Conservation (phyloP, 2,113 vertebrate genomes). For the Salvelinus namaycush region DNA sequence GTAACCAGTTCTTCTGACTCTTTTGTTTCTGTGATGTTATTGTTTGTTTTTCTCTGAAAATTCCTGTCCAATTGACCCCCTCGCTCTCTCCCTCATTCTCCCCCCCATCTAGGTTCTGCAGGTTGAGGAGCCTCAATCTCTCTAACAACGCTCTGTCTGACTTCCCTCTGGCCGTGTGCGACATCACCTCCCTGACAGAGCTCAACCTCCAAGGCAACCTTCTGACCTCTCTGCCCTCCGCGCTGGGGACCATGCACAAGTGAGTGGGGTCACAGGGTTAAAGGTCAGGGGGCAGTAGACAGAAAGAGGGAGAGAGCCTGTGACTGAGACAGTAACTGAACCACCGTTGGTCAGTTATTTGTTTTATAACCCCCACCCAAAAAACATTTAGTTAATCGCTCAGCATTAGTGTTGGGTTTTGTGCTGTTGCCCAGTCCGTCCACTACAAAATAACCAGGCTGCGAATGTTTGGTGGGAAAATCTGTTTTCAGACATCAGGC, state of each 20-base stretch:
- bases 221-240: constrained; percentile 79
- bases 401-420: not conserved
- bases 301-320: not conserved
- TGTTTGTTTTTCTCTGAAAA: not conserved
- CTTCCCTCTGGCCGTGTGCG: constrained; percentile 87
- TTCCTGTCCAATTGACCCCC: not conserved
- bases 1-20: not conserved
- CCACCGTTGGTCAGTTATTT: not conserved
- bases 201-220: constrained; percentile 92
- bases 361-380: not conserved
- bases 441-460: not conserved
- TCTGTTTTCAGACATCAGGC: constrained; percentile 2
- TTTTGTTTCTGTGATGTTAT: not conserved
- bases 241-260: constrained; percentile 86
- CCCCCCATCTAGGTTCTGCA: constrained; percentile 75
- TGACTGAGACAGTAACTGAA: not conserved
- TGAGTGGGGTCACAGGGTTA: constrained; percentile 59
- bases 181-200: constrained; percentile 86
- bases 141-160: constrained; percentile 90
- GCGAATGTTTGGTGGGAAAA: not conserved
- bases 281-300: not conserved
- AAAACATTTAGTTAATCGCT: too few relatives aligned
- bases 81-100: not conserved
- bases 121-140: constrained; percentile 93
- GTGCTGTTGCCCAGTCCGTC: not conserved